Base-by-base conservation (phyloP, 2,888 invertebrate genomes). In the Fissipunctia ypsillon region DNA sequence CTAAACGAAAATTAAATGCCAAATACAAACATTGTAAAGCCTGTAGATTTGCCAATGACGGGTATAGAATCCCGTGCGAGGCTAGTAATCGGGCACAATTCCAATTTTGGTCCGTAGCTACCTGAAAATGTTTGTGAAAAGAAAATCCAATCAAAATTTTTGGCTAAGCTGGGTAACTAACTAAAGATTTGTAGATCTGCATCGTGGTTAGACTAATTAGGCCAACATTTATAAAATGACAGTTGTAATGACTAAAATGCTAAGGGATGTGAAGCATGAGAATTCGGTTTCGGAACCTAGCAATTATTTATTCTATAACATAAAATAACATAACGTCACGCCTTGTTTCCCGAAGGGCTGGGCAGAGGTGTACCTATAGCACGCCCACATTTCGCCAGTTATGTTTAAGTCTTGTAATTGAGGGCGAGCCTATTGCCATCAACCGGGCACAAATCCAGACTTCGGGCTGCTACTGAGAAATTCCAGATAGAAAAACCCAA, bases 91-190 rank as follows among this genome's bases (percentile, higher is more conserved):
- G 78, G 78, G 81, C 78, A 79, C 61, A 80, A 80, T 80, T 80
- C 81, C 78, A 79, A 79, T 65, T 80, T 50, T 25, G 1, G 25
- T 25, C 38, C 9, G 19, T 25, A 74, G 43, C 59, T 50, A 74
- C 75, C 80, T 80, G 59, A 56, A 54, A 3, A 2, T n/a, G 45
- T 68, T 60, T 31, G 61, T 57, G 28, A 61, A 69, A 75, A 65
- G 68, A 66, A 78, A 78, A 75, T 69, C 60, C 76, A 80, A 80
- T 79, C 76, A 75, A 41, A 61, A 38, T 56, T 69, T 80, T 75
- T 80, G 64, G 69, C 75, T 65, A 69, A 75, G 68, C 48, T 56
- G 43, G 52, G 54, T 60, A 52, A 71, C 31, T 54, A 59, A 68
- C 22, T 31, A 64, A 80, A 64, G 75, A 78, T 75, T 78, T 75